Evolutionary conservation across 2,113 vertebrate species (phyloP).

Genomic region (Poecilia latipinna): DNA sequence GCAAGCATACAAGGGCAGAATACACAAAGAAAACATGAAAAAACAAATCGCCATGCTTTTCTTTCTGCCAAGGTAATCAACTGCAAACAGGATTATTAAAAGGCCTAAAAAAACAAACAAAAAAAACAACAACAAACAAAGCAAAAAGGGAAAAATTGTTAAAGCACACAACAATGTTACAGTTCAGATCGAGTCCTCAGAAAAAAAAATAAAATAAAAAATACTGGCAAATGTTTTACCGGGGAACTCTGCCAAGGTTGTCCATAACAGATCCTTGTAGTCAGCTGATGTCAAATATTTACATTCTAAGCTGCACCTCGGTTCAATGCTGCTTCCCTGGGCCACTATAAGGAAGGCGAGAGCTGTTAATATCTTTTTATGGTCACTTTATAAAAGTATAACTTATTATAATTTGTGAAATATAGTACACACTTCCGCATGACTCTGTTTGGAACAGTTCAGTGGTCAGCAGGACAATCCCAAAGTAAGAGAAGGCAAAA

Average conservation of each 20-base stretch:
- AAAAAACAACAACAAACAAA: background rate
- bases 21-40: slow-evolving; percentile 84
- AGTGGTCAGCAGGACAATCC: slow-evolving; percentile 90
- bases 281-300: slow-evolving; percentile 88
- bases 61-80: slow-evolving; percentile 91
- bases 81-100: slow-evolving; percentile 83
- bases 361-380: background rate
- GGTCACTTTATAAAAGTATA: background rate
- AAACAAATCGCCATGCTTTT: slow-evolving; percentile 91
- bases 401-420: background rate
- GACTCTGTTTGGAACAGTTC: slow-evolving; percentile 89
- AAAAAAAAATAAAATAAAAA: background rate
- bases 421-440: slow-evolving; percentile 83
- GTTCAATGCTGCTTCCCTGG: slow-evolving; percentile 81
- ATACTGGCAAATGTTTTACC: slow-evolving; percentile 70
- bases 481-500: slow-evolving; percentile 91
- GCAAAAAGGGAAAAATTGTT: background rate
- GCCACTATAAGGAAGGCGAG: slow-evolving; percentile 71
- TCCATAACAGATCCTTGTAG: slow-evolving; percentile 94
- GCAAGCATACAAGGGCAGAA: slow-evolving; percentile 88
- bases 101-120: slow-evolving; percentile 77
- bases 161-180: background rate
- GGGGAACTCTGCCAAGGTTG: slow-evolving; percentile 93
- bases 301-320: slow-evolving; percentile 87
- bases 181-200: background rate